These are phyloP conservation scores for Rhinophrynus dorsalis DNA, from an alignment of 2,797 vertebrate species.

Conservation along the genomic window DNA sequence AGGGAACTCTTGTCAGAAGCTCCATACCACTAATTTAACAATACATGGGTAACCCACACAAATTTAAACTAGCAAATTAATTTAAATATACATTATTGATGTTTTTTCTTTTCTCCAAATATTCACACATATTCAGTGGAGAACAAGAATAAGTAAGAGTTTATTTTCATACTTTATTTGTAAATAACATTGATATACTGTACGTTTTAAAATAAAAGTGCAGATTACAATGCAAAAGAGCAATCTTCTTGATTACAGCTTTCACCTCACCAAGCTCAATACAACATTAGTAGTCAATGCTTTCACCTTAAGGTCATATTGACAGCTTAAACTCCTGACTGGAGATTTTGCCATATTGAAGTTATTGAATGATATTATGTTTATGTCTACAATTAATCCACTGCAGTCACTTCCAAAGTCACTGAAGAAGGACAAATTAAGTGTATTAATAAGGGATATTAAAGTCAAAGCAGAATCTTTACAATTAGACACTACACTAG, in stretches of 20 bases:
- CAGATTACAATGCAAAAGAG: conserved; percentile 24
- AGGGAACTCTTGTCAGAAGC: no score
- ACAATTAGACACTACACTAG: no score
- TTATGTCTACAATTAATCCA: conserved; percentile 44
- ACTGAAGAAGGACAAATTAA: conserved; percentile 25
- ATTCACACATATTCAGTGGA: no score
- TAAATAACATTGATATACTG: no score
- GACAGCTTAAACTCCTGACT: conserved; percentile 23
- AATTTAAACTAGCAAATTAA: no score
- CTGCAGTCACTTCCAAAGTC: conserved; percentile 36
- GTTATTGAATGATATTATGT: conserved; percentile 36
- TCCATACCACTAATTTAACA: no score
- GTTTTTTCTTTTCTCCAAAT: no score
- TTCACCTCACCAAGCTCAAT: conserved; percentile 16
- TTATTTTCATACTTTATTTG: no score
- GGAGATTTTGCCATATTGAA: conserved; percentile 19
- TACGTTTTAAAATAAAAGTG: background rate
- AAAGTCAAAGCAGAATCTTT: no score
- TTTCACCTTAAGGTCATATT: conserved; percentile 39
- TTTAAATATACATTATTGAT: no score
- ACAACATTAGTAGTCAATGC: conserved; percentile 22
- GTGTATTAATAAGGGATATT: conserved; percentile 9
- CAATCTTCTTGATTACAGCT: conserved; percentile 16
- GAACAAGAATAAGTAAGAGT: no score
- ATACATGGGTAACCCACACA: no score